phyloP scores from a whole-genome alignment of 2,888 invertebrate species.

The Zeuzera pyrina region DNA sequence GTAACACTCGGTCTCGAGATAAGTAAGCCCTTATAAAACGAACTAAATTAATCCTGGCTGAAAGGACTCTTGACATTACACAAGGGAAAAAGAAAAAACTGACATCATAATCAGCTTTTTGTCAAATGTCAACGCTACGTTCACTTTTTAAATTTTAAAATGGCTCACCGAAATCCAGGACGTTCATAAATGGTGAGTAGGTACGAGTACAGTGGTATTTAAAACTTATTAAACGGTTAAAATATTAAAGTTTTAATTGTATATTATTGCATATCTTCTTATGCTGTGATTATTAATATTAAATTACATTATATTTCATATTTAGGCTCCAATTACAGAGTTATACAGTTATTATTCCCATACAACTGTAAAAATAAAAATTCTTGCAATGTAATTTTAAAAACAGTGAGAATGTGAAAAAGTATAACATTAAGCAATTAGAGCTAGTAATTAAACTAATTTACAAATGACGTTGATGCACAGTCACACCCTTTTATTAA shows the following conservation, averaged over 20 bases:
- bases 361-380: constrained; percentile 65
- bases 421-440: constrained; percentile 65
- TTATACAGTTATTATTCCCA: constrained; percentile 64
- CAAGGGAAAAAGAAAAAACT: constrained; percentile 50
- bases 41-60: constrained; percentile 66
- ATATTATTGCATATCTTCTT: constrained; percentile 3
- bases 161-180: constrained; percentile 48
- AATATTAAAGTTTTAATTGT: too few relatives aligned
- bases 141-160: constrained; percentile 59
- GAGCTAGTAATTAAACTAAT: constrained; percentile 47
- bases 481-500: too few relatives aligned
- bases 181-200: constrained; percentile 22
- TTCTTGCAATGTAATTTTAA: constrained; percentile 54
- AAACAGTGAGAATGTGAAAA: constrained; percentile 58
- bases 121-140: constrained; percentile 61
- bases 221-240: too few relatives aligned
- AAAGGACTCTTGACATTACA: constrained; percentile 48
- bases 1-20: constrained; percentile 55
- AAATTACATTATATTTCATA: constrained; percentile 46
- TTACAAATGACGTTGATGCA: background rate
- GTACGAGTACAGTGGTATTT: constrained; percentile 16
- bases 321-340: constrained; percentile 61
- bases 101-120: constrained; percentile 73
- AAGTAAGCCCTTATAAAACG: constrained; percentile 70
- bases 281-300: constrained; percentile 17